Evolutionary conservation across 2,113 vertebrate genomes (phyloP), one percentile per base, ranked within the genome.

Genomic region (Pyxicephalus adspersus): DNA sequence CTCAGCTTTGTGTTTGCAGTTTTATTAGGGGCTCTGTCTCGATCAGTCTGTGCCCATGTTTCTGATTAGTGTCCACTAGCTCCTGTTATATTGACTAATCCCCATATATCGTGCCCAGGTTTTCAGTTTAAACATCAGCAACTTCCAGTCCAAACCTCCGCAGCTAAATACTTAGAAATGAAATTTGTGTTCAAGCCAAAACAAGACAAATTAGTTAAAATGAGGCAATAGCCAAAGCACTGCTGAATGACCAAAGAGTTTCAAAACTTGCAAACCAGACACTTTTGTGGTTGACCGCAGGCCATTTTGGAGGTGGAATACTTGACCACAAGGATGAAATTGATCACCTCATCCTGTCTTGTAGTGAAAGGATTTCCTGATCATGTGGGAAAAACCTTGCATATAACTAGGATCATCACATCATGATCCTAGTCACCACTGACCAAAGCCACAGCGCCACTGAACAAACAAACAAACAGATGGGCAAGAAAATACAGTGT

Each of bases 401-500:
- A 75, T 66, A 75, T 81, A 57, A 75, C 70, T 66, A 45, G 28
- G 58, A 29, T 87, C 71, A 73, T 76, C 58, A 2, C 1, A 77
- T 79, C 4, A 66, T 5, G 34, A 65, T 54, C 34, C 84, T 80
- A 85, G 81, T 77, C 51, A 70, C 73, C 71, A 77, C 83, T 51
- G 84, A 51, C 71, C 80, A 66, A 77, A 85, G 8, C 63, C 76
- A 82, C 71, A 0, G 84, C 19, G 45, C 79, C 83, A 52, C 77
- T 31, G 38, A 87, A 65, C 84, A 85, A 87, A 80, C 76, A 70
- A 5, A 72, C 61, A 73, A 81, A 84, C 83, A 52, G 3, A 55
- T 11, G 15, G 84, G 80, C 73, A 1, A 4, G 73, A 84, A 81
- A 79, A 72, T 84, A 60, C 77, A 70, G 50, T 77, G 84, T 13